Evolutionary conservation across 2,797 vertebrate species (phyloP).

Genomic region (Vultur gryphus): DNA sequence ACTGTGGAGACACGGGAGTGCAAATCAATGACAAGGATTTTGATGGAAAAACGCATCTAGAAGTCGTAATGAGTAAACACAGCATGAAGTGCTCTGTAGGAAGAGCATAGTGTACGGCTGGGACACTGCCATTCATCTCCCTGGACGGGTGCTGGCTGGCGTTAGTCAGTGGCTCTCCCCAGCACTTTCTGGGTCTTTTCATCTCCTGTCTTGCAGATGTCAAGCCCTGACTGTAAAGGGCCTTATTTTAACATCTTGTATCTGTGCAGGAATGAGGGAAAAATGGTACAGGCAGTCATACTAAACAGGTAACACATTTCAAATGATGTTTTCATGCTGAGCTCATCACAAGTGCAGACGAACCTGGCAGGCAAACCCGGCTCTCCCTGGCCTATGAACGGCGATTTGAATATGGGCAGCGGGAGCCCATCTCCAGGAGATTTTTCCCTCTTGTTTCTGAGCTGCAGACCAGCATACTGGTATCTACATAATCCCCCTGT

Average conservation of each 20-base stretch:
- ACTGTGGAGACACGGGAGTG: background rate
- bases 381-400: background rate
- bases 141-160: background rate
- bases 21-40: background rate
- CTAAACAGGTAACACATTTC: background rate
- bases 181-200: background rate
- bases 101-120: fast-evolving
- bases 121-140: fast-evolving
- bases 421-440: background rate
- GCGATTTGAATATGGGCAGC: background rate
- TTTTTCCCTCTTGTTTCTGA: background rate
- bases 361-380: background rate
- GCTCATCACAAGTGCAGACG: background rate
- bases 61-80: background rate
- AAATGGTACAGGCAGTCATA: background rate
- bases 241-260: background rate
- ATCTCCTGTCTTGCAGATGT: background rate
- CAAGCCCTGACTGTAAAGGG: background rate
- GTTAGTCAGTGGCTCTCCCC: background rate
- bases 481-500: background rate
- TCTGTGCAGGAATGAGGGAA: background rate
- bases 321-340: background rate
- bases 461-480: background rate
- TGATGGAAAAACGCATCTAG: background rate
- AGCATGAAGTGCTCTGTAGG: background rate